A percentile compares a stretch with the other conserved stretches of the same genome.
phyloP scores from a whole-genome alignment of 2,797 vertebrate genomes.

The Margarornis squamiger region DNA sequence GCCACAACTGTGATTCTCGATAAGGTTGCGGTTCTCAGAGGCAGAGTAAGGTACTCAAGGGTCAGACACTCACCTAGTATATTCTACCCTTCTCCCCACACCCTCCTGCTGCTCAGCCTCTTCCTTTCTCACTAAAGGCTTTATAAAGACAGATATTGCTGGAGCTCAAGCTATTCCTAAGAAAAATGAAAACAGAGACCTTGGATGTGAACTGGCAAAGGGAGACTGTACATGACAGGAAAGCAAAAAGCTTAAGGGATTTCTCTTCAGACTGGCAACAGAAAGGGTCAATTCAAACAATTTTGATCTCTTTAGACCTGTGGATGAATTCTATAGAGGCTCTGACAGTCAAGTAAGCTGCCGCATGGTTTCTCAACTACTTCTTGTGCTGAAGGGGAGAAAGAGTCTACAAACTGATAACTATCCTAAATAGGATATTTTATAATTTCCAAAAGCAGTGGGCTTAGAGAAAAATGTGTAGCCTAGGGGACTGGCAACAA shows the following conservation, averaged over 20 bases:
- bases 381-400: neutral
- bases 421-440: neutral
- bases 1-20: constrained; percentile 53
- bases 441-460: neutral
- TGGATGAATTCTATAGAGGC: constrained; percentile 32
- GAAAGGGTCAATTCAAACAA: constrained; percentile 55
- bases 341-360: neutral
- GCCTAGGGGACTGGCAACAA: neutral
- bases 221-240: neutral
- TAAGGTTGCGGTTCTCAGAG: constrained; percentile 16
- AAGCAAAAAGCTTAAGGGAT: constrained; percentile 40
- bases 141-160: constrained; percentile 42
- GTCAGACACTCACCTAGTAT: neutral
- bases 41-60: constrained; percentile 3
- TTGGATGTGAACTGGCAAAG: neutral
- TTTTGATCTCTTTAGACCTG: constrained; percentile 46
- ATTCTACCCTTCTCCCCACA: neutral
- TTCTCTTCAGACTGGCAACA: constrained; percentile 6
- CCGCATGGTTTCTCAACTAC: neutral
- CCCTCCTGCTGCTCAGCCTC: neutral
- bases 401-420: neutral
- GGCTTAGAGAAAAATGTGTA: neutral
- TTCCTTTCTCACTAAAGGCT: constrained; percentile 13
- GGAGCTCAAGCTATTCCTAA: neutral
- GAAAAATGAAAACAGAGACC: constrained; percentile 53